Conservation (phyloP, 2,888 invertebrate genomes). For the Acrocyrtus sp. region DNA sequence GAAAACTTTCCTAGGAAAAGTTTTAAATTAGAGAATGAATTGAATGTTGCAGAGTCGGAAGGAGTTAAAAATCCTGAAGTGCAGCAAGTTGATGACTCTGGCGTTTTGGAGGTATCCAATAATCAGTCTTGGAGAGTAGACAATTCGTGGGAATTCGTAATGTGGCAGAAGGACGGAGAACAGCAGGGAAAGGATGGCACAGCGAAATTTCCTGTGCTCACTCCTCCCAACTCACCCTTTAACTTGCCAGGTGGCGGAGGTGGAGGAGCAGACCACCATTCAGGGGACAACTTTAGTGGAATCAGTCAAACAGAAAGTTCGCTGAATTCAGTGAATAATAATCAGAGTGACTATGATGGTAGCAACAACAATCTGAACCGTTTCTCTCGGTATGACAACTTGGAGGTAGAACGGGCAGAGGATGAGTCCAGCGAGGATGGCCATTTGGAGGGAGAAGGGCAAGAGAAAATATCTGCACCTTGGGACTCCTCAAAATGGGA, state of each 20-base stretch:
- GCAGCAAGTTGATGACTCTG: conserved; percentile 30
- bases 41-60: conserved; percentile 25
- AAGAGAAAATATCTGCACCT: conserved; percentile 77
- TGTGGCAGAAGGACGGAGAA: conserved; percentile 58
- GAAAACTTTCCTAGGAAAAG: too few species aligned
- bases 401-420: conserved; percentile 57
- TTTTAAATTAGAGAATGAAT: too few species aligned
- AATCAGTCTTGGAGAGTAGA: conserved; percentile 61
- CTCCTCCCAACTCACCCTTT: conserved; percentile 58
- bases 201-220: conserved; percentile 57
- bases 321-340: conserved; percentile 52
- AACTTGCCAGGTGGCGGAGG: conserved; percentile 32
- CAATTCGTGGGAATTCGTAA: conserved; percentile 62
- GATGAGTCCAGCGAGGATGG: conserved; percentile 56
- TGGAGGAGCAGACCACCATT: conserved; percentile 38
- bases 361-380: conserved; percentile 53
- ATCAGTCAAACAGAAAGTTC: conserved; percentile 57
- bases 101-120: conserved; percentile 50
- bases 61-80: conserved; percentile 13
- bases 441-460: conserved; percentile 48
- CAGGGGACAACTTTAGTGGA: conserved; percentile 47
- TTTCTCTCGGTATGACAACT: conserved; percentile 63
- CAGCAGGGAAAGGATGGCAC: conserved; percentile 43
- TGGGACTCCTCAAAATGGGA: conserved; percentile 70
- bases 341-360: conserved; percentile 49